These are phyloP conservation scores for Rhizoglyphus robini DNA, from an alignment of 1,140 invertebrate genomes.

Conservation along the genomic window DNA sequence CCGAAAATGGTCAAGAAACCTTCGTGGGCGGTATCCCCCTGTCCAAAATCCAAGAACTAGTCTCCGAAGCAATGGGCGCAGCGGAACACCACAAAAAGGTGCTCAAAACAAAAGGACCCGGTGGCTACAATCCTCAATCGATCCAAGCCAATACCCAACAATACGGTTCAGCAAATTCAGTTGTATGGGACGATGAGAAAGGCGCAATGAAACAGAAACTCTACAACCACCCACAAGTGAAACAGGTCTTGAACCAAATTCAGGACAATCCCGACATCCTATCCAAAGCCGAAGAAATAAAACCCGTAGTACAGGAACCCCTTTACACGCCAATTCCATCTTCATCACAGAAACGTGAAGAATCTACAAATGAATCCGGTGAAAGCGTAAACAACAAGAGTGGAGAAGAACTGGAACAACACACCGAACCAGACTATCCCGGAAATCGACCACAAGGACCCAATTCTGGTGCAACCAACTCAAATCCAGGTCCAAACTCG, in stretches of 20 bases:
- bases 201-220: neutral
- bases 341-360: neutral
- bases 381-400: neutral
- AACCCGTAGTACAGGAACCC: neutral
- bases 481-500: neutral
- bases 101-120: neutral
- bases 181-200: slow-evolving; percentile 16
- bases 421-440: neutral
- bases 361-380: neutral
- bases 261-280: neutral
- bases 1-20: neutral
- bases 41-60: slow-evolving; percentile 16
- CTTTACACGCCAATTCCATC: neutral
- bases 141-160: neutral
- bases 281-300: neutral
- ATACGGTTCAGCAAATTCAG: slow-evolving; percentile 4
- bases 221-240: neutral
- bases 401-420: neutral
- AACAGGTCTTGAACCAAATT: neutral
- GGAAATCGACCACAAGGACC: neutral
- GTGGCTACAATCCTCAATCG: slow-evolving; percentile 2
- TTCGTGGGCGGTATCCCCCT: slow-evolving; percentile 14
- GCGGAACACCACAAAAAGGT: neutral
- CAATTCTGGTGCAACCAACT: neutral
- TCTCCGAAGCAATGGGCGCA: slow-evolving; percentile 8